Evolutionary conservation across 2,888 invertebrate genomes (phyloP).

Genomic region (Pelosia muscerda): DNA sequence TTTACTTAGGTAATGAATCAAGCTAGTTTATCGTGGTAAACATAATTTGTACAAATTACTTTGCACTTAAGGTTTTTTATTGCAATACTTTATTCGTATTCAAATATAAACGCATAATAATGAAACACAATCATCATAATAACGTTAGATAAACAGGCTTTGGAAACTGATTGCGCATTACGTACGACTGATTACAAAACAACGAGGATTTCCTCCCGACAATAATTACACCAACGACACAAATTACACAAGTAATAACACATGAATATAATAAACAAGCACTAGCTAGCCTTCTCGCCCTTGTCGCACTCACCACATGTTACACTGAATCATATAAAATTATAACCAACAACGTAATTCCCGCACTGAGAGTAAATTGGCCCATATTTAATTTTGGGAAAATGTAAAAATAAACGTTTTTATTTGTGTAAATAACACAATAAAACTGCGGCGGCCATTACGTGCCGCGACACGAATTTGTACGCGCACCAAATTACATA

Average conservation of each 20-base stretch:
- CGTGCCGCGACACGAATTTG: conserved; percentile 71
- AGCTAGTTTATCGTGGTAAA: conserved; percentile 11
- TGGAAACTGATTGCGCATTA: conserved; percentile 72
- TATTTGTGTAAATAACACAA: conserved; percentile 87
- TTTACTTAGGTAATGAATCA: conserved; percentile 33
- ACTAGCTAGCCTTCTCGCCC: conserved; percentile 36
- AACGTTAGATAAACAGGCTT: conserved; percentile 73
- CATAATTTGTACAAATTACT: conserved; percentile 58
- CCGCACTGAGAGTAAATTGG: conserved; percentile 75
- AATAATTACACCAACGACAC: conserved; percentile 74
- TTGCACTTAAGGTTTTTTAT: conserved; percentile 54
- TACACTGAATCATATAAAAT: conserved; percentile 69
- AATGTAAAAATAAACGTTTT: conserved; percentile 87
- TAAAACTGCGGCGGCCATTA: conserved; percentile 81
- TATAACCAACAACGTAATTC: conserved; percentile 77
- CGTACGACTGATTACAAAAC: conserved; percentile 75
- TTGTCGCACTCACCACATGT: conserved; percentile 27
- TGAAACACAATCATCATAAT: conserved; percentile 79
- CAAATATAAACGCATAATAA: conserved; percentile 78
- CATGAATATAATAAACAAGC: conserved; percentile 69
- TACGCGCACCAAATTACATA: conserved; percentile 78
- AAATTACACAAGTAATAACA: conserved; percentile 78
- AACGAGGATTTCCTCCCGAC: conserved; percentile 79
- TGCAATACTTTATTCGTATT: conserved; percentile 53
- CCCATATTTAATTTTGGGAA: conserved; percentile 87